Evolutionary conservation across 2,797 vertebrate genomes (phyloP).

Genomic region (Pristis pectinata): DNA sequence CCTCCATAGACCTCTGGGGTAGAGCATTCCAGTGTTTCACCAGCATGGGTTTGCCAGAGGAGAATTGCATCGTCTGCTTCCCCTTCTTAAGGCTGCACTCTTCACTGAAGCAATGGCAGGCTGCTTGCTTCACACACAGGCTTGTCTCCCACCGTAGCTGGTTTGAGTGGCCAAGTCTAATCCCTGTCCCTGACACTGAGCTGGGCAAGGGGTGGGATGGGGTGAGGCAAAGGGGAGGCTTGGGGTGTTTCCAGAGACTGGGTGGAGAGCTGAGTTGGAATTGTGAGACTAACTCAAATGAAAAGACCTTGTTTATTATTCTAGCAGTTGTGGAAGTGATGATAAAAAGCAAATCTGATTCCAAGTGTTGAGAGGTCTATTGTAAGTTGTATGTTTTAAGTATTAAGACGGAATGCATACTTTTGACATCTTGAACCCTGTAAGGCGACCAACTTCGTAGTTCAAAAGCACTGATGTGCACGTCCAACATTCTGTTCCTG

Average conservation of each 20-base stretch:
- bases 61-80: too few relatives aligned
- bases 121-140: too few relatives aligned
- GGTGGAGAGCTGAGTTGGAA: background rate
- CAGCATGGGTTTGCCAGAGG: too few relatives aligned
- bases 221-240: too few relatives aligned
- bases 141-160: too few relatives aligned
- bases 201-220: background rate
- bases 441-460: background rate
- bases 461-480: background rate
- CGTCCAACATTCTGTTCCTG: background rate
- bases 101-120: too few relatives aligned
- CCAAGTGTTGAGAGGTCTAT: background rate
- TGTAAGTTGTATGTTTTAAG: conserved; percentile 17
- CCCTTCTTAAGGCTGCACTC: too few relatives aligned
- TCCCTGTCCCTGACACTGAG: background rate
- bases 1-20: too few relatives aligned
- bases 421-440: background rate
- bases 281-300: background rate
- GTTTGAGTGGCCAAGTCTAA: too few relatives aligned
- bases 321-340: background rate
- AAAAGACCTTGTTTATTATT: background rate
- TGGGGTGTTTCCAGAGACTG: too few relatives aligned
- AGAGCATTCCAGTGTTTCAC: too few relatives aligned
- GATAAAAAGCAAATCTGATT: background rate
- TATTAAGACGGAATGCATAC: background rate